Evolutionary conservation across 2,113 vertebrate species (phyloP), one percentile per base, ranked within the genome.

Genomic region (Poecile atricapillus): DNA sequence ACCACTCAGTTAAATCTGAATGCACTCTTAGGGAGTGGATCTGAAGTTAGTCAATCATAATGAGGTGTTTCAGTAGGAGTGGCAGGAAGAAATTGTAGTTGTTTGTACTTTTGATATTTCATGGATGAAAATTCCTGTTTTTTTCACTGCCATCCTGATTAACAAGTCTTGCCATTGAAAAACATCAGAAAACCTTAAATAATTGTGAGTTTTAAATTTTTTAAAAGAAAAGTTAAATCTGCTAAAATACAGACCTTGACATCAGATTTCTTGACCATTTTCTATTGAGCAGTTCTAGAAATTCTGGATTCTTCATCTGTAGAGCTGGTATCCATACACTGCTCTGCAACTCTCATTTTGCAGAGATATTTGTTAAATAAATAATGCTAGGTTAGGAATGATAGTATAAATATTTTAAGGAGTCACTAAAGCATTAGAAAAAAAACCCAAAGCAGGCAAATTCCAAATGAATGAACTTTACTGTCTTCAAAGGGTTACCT

Each of bases 401-500:
- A 65, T 60, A 67, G 49, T 31, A 95, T 95, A 94, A 96, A 91
- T 91, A 53, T 76, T 94, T 92, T 88, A 95, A 83, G 69, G 76
- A 97, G 41, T 49, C 41, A 82, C 79, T 87, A 90, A 83, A 89
- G 24, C 63, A 67, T 76, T 56, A 39, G 55, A 67, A 44, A 19
- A 13, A 21, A 35, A 31, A 21, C 5, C 18, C 27, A 80, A 81
- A 68, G 18, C 53, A 64, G 41, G 49, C 73, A 76, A 52, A 96
- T 82, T 94, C 67, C 87, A 79, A 78, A 31, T 39, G 63, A 81
- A 87, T 92, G 77, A 97, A 97, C 95, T 96, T 71, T 95, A 60
- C 84, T 87, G 97, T 93, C 96, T 97, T 98, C 95, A 98, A 97
- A 98, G 98, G 96, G 97, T 98, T 98, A 98, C 97, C 97, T 97